Percentiles rank a stretch among this genome's conserved stretches.
Evolutionary conservation across 2,888 invertebrate species (phyloP).

Genomic region (Lucinisca nassula): DNA sequence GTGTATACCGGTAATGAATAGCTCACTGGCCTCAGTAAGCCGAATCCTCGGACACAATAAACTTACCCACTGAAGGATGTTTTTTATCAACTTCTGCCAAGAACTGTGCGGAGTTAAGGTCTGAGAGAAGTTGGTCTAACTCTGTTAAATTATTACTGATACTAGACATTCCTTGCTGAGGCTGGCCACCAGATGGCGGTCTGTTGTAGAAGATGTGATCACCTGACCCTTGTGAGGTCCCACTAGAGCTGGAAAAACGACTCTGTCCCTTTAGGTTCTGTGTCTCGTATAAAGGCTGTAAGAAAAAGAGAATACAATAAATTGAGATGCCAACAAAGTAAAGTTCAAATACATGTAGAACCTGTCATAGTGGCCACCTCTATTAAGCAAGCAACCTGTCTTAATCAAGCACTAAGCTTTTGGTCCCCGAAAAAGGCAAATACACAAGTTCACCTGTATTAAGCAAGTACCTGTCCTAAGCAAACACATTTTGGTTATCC

Average conservation of each 20-base stretch:
- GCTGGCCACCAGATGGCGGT: slow-evolving; percentile 19
- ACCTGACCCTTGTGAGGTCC: slow-evolving; percentile 56
- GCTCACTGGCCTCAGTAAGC: too few relatives aligned
- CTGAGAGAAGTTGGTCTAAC: slow-evolving; percentile 96
- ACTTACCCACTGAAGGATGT: slow-evolving; percentile 42
- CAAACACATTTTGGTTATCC: too few relatives aligned
- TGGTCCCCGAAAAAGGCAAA: too few relatives aligned
- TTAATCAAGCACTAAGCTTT: too few relatives aligned
- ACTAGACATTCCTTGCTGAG: slow-evolving; percentile 77
- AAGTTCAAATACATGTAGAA: too few relatives aligned
- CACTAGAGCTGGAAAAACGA: slow-evolving; percentile 42
- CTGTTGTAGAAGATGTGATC: background rate
- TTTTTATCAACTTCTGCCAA: slow-evolving; percentile 86
- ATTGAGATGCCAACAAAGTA: too few relatives aligned
- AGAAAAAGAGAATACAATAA: slow-evolving; percentile 27
- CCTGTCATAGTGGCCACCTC: too few relatives aligned
- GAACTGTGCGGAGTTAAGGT: slow-evolving; percentile 92
- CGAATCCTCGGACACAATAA: too few relatives aligned
- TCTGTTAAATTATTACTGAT: slow-evolving; percentile 94
- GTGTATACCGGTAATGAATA: too few relatives aligned
- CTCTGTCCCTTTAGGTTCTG: slow-evolving; percentile 69
- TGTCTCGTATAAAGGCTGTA: slow-evolving; percentile 81
- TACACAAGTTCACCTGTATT: too few relatives aligned
- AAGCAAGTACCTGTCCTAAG: too few relatives aligned
- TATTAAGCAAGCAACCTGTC: too few relatives aligned